phyloP scores from a whole-genome alignment of 1,140 invertebrate genomes.

The Temnothorax curvispinosus region DNA sequence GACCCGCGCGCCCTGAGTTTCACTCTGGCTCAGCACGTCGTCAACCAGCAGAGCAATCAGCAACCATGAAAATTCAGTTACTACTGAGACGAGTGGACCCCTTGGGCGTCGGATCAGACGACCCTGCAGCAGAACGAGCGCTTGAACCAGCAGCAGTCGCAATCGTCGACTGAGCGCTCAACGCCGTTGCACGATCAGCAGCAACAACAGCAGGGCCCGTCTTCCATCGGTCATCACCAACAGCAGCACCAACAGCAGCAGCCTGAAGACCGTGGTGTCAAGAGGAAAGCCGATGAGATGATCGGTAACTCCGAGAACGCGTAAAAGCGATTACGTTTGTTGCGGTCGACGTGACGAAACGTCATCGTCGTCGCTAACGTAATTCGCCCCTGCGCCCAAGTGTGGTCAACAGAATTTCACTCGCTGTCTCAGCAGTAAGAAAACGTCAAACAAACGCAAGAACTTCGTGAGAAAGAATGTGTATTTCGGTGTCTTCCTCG shows the following conservation, averaged over 20 bases:
- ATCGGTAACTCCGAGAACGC: slow-evolving; percentile 79
- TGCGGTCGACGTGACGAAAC: slow-evolving; percentile 9
- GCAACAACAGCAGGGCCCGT: slow-evolving; percentile 76
- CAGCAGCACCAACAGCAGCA: slow-evolving; percentile 73
- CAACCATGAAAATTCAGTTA: slow-evolving; percentile 89
- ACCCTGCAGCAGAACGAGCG: slow-evolving; percentile 69
- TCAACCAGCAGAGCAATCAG: slow-evolving; percentile 87
- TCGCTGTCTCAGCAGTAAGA: slow-evolving; percentile 84
- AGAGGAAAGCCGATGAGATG: slow-evolving; percentile 84
- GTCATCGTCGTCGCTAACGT: slow-evolving; percentile 55
- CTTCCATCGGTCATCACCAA: slow-evolving; percentile 75
- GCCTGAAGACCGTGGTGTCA: slow-evolving; percentile 81
- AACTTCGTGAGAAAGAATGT: neutral
- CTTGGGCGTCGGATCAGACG: slow-evolving; percentile 80
- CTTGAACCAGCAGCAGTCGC: slow-evolving; percentile 69
- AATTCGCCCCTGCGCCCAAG: slow-evolving; percentile 78
- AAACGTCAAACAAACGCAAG: slow-evolving; percentile 8
- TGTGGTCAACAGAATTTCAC: slow-evolving; percentile 82
- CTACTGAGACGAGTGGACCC: slow-evolving; percentile 87
- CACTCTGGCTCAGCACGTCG: slow-evolving; percentile 87
- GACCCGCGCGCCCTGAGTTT: slow-evolving; percentile 89
- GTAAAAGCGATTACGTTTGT: slow-evolving; percentile 64
- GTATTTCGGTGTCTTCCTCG: neutral
- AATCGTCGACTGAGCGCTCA: slow-evolving; percentile 58
- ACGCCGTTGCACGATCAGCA: slow-evolving; percentile 70